phyloP scores from a whole-genome alignment of 2,113 vertebrate species.

The Agapornis roseicollis region DNA sequence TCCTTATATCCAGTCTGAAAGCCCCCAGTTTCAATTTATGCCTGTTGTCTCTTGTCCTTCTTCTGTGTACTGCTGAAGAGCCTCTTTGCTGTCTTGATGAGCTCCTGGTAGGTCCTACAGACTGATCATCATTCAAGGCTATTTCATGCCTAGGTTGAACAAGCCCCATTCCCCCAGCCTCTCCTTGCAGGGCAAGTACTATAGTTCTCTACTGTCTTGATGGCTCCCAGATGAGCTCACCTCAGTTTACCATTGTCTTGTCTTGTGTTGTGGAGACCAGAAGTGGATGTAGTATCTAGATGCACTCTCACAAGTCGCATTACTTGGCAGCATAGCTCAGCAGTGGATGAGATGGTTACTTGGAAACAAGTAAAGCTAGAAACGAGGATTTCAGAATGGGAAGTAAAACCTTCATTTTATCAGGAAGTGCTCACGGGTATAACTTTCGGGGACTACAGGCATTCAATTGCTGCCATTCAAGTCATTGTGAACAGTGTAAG shows the following conservation, averaged over 20 bases:
- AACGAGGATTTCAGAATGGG: neutral
- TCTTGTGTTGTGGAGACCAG: neutral
- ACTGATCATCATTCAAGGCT: neutral
- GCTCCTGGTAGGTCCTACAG: neutral
- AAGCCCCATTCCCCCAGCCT: neutral
- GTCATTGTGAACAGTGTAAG: constrained; percentile 11
- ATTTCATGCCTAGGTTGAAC: neutral
- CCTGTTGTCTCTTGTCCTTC: neutral
- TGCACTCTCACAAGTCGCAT: neutral
- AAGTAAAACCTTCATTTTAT: neutral
- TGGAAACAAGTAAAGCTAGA: neutral
- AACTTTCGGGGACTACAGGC: neutral
- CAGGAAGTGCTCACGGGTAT: neutral
- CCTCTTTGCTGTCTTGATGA: neutral
- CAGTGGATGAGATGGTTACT: neutral
- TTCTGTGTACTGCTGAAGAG: neutral
- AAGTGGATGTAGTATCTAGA: neutral
- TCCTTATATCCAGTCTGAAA: neutral
- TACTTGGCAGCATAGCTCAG: neutral
- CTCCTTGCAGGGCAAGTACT: neutral
- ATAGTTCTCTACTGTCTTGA: neutral
- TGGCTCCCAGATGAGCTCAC: neutral
- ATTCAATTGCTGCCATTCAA: constrained; percentile 30
- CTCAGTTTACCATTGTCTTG: neutral
- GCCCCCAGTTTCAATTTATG: neutral